Evolutionary conservation across 2,888 invertebrate species (phyloP), one percentile per base, ranked within the genome.

Genomic region (Cecidostiba fungosa): DNA sequence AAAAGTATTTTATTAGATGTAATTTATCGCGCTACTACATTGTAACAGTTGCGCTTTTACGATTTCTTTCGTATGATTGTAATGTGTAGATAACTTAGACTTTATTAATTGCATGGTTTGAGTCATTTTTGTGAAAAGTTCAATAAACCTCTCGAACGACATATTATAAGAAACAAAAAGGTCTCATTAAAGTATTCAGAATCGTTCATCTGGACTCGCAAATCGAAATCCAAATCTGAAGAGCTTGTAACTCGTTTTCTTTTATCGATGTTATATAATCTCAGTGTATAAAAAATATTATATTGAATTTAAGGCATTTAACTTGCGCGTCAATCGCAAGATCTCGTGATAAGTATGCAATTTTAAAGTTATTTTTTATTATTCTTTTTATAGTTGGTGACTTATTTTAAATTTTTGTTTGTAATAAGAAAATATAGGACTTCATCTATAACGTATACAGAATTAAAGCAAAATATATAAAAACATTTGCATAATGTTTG

Each of bases 331-430:
- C 1, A 19, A 19, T 59, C 47, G 47, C 77, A 77, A 85, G 59
- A 85, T 19, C 29, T 85, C 66, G 78, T 78, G 73, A 84, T 84
- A 84, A 78, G 69, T 66, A 74, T 79, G 85, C 74, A 82, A 82
- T 82, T 85, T 78, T 59, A 85, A 74, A 74, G 54, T 82, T 85
- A 82, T 85, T 82, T 85, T 85, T 66, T 66, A 66, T 78, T 79
- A 82, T 79, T 59, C 69, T 82, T 85, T 82, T 74, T 82, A 85
- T 78, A 85, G 70, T 82, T 77, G 66, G 70, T 74, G 74, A 78
- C 66, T 78, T 79, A 84, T 47, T 50, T 69, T 82, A 66, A 77
- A 82, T 74, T 62, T 39, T 70, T 76, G 50, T 23, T 70, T 36
- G 29, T 77, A 73, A 84, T 14, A 70, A 72, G 43, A 70, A 26